Evolutionary conservation across 2,797 vertebrate genomes (phyloP).

Genomic region (Betta splendens): DNA sequence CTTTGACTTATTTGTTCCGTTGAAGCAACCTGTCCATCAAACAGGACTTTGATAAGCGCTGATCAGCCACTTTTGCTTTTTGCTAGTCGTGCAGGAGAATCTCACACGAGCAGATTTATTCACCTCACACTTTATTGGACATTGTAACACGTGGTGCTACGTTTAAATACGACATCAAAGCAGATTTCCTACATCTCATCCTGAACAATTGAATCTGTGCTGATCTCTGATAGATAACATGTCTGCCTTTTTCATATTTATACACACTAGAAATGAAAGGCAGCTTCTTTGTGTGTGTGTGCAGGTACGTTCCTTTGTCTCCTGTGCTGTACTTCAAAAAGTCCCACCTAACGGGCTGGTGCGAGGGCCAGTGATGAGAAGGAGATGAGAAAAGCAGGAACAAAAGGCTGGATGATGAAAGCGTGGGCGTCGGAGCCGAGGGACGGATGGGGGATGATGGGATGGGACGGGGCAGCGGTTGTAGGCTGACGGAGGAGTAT

Average conservation of each 20-base stretch:
- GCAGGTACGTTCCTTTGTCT: neutral
- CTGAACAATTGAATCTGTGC: neutral
- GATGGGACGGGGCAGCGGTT: constrained; percentile 26
- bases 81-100: neutral
- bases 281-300: constrained; percentile 1
- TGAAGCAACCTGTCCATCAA: constrained; percentile 30
- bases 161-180: neutral
- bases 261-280: constrained; percentile 3
- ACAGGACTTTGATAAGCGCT: too few relatives aligned
- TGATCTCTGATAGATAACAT: neutral
- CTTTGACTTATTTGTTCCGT: constrained; percentile 37
- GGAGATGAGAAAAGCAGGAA: constrained; percentile 51
- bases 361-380: constrained; percentile 42
- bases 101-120: too few relatives aligned
- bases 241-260: neutral
- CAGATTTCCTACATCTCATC: neutral
- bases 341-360: constrained; percentile 20
- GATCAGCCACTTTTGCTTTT: constrained; percentile 1
- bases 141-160: neutral
- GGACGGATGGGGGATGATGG: constrained; percentile 36
- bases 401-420: constrained; percentile 62
- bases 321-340: constrained; percentile 21
- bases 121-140: too few relatives aligned
- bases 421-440: constrained; percentile 53
- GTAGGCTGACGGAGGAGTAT: constrained; percentile 45